Conservation (phyloP, 2,888 invertebrate genomes). For the Stenoptilia bipunctidactyla region DNA sequence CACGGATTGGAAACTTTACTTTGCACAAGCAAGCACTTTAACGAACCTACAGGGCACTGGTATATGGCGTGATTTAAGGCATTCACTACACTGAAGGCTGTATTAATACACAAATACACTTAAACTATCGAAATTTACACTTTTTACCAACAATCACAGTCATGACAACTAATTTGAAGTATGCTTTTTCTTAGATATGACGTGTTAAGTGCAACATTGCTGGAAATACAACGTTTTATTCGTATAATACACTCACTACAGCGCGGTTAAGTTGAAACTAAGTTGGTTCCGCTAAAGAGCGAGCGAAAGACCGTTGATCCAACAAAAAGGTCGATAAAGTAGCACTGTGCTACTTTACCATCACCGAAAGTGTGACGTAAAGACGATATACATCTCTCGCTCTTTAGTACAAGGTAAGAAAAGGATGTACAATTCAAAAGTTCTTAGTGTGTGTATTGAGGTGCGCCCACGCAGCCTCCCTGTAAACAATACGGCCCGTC, state of each 20-base stretch:
- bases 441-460: conserved; percentile 39
- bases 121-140: conserved; percentile 26
- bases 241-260: conserved; percentile 45
- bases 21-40: conserved; percentile 60
- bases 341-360: conserved; percentile 54
- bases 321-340: conserved; percentile 52
- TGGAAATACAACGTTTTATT: conserved; percentile 39
- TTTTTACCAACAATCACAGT: conserved; percentile 24
- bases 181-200: conserved; percentile 33
- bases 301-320: conserved; percentile 69
- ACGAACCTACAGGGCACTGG: conserved; percentile 53
- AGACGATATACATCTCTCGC: conserved; percentile 26
- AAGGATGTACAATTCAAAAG: conserved; percentile 23
- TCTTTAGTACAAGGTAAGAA: conserved; percentile 22
- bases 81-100: conserved; percentile 52
- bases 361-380: conserved; percentile 22
- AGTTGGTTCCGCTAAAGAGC: conserved; percentile 57
- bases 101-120: conserved; percentile 25
- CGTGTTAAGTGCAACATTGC: conserved; percentile 48
- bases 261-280: conserved; percentile 63
- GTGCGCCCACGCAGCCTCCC: conserved; percentile 59
- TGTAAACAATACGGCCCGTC: conserved; percentile 33
- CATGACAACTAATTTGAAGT: conserved; percentile 33
- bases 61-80: conserved; percentile 57
- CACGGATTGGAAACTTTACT: conserved; percentile 58